phyloP scores from a whole-genome alignment of 2,888 invertebrate genomes.

The Schizaphis graminum region DNA sequence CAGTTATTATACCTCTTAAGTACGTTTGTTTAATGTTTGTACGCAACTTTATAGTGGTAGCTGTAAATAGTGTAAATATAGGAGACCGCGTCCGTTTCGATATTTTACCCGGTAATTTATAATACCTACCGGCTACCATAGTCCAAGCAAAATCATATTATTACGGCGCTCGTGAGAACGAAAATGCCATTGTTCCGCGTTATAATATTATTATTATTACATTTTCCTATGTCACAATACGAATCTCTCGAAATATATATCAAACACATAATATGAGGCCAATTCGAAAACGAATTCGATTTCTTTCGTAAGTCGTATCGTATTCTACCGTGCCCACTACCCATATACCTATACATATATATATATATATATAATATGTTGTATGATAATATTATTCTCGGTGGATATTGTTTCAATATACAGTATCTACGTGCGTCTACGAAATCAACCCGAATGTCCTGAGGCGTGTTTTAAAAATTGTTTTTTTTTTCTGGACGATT shows the following conservation, averaged over 20 bases:
- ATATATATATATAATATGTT: neutral
- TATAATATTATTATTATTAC: slow-evolving; percentile 21
- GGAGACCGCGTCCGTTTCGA: neutral
- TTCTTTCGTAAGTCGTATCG: slow-evolving; percentile 7
- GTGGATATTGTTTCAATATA: neutral
- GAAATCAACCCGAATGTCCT: neutral
- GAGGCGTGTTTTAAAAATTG: slow-evolving; percentile 6
- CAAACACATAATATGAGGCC: neutral
- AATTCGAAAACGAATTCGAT: slow-evolving; percentile 31
- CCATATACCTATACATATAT: neutral
- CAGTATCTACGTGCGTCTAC: neutral
- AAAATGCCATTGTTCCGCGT: slow-evolving; percentile 17
- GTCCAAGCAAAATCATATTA: neutral
- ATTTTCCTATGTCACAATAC: slow-evolving; percentile 26
- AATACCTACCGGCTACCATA: neutral
- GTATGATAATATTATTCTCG: neutral
- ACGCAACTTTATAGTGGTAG: neutral
- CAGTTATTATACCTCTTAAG: neutral
- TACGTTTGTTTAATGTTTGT: neutral
- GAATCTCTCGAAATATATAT: neutral
- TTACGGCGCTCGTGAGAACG: slow-evolving; percentile 26
- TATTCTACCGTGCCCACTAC: neutral
- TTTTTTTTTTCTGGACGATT: slow-evolving; percentile 29
- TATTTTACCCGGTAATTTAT: slow-evolving; percentile 6
- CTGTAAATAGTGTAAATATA: neutral